phyloP scores from a whole-genome alignment of 2,888 invertebrate species.

The Mellilla xanthometata region DNA sequence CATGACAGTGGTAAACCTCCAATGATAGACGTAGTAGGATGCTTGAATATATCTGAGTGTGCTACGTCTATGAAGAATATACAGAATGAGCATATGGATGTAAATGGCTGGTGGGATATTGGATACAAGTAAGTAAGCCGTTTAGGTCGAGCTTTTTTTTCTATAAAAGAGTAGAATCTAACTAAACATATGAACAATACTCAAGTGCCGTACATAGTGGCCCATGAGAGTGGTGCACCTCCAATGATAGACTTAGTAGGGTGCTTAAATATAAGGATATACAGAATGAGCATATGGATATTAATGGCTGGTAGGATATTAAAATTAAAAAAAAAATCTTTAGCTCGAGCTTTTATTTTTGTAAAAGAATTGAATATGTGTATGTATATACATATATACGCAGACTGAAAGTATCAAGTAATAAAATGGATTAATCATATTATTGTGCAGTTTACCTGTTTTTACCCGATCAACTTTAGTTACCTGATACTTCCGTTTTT shows the following conservation, averaged over 20 bases:
- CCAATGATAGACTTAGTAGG: background rate
- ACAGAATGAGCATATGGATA: background rate
- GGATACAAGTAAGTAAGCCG: background rate
- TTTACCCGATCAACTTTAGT: no score
- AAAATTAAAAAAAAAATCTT: no score
- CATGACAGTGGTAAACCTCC: slow-evolving; percentile 4
- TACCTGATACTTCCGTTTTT: no score
- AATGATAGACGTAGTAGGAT: background rate
- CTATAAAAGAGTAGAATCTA: no score
- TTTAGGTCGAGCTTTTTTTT: no score
- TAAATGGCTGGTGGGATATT: background rate
- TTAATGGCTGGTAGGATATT: background rate
- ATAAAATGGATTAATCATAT: no score
- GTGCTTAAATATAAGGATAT: background rate
- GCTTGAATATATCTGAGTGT: background rate
- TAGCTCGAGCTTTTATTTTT: no score
- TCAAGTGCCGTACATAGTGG: background rate
- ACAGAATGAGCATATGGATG: background rate
- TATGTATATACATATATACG: no score
- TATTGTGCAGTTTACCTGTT: no score
- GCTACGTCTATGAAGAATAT: background rate
- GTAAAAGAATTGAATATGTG: no score
- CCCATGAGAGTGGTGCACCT: slow-evolving; percentile 2
- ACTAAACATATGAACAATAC: no score
- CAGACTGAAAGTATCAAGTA: no score